phyloP scores from a whole-genome alignment of 2,113 vertebrate genomes.

The Gambusia affinis region DNA sequence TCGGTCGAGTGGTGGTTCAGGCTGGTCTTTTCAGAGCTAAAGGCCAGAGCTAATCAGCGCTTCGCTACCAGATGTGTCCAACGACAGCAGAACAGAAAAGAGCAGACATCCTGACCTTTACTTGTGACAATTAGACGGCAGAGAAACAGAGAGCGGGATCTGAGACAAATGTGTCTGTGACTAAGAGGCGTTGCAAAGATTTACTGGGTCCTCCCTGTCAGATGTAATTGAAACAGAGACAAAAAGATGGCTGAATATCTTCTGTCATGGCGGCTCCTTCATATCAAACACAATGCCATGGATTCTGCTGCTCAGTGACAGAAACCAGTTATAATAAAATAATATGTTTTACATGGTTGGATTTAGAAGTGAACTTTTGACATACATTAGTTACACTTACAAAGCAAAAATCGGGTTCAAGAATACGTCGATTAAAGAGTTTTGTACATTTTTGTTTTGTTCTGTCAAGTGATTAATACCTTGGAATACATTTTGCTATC shows the following conservation, averaged over 20 bases:
- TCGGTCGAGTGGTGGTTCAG: not conserved
- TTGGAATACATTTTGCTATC: not conserved
- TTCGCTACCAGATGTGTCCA: slow-evolving; percentile 33
- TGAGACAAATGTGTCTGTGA: slow-evolving; percentile 1
- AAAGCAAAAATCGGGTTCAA: no score
- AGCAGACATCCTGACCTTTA: slow-evolving; percentile 45
- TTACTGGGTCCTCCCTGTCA: slow-evolving; percentile 11
- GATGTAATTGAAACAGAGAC: slow-evolving; percentile 33
- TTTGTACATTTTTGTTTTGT: not conserved
- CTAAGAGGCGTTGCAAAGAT: slow-evolving; percentile 9
- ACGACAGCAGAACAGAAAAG: slow-evolving; percentile 27
- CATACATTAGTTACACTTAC: no score
- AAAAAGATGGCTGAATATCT: slow-evolving; percentile 24
- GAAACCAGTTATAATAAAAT: not conserved
- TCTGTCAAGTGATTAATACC: not conserved
- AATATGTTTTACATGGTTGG: not conserved
- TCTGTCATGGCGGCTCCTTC: slow-evolving; percentile 24
- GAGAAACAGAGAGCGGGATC: slow-evolving; percentile 18
- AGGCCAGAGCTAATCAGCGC: slow-evolving; percentile 53
- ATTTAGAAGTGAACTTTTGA: no score
- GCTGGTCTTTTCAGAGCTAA: slow-evolving; percentile 38
- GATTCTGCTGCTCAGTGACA: not conserved
- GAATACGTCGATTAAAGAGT: no score
- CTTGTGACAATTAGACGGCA: slow-evolving; percentile 16
- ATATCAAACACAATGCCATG: slow-evolving; percentile 15